These are phyloP conservation scores for Alectura lathami DNA, from an alignment of 2,113 vertebrate species.

Conservation along the genomic window DNA sequence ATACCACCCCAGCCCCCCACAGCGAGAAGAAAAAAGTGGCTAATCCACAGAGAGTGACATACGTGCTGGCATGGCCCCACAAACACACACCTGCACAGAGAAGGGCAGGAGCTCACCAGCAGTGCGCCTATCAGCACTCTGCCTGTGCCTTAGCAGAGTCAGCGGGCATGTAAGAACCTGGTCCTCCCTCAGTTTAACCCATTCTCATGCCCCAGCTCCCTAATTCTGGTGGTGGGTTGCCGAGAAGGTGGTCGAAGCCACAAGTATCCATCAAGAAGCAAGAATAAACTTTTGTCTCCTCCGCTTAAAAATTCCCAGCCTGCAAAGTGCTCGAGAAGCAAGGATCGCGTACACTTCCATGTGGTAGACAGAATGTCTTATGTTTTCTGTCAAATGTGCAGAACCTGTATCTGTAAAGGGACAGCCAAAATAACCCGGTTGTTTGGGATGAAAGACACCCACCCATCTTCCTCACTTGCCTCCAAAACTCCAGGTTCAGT, in stretches of 20 bases:
- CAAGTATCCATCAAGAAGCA: neutral
- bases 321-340: neutral
- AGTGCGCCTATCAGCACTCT: neutral
- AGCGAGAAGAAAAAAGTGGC: neutral
- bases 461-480: neutral
- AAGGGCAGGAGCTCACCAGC: neutral
- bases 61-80: neutral
- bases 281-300: neutral
- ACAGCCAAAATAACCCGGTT: neutral
- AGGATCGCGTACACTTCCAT: neutral
- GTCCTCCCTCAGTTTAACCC: no score
- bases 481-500: neutral
- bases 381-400: neutral
- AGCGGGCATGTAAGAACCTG: neutral
- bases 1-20: neutral
- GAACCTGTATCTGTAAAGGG: neutral
- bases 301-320: neutral
- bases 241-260: neutral
- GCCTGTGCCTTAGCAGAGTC: neutral
- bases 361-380: neutral
- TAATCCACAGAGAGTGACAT: neutral
- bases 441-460: neutral
- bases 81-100: rapidly evolving
- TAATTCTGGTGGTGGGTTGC: neutral
- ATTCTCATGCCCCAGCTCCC: neutral